Evolutionary conservation across 2,888 invertebrate species (phyloP).

Genomic region (Tenthredo amoena): DNA sequence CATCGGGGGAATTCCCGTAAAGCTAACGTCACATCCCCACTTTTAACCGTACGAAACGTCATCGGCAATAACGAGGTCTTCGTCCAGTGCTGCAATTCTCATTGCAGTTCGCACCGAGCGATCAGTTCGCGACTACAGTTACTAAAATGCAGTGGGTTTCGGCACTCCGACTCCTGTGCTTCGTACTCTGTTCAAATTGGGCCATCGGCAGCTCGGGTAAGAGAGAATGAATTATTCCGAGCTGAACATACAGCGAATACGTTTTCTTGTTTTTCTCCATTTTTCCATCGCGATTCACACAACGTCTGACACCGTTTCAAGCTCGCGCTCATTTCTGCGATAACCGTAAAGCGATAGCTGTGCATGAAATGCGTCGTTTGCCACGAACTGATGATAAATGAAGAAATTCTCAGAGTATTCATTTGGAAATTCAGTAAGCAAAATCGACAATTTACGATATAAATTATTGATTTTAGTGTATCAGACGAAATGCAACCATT

Average conservation of each 20-base stretch:
- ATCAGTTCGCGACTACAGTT: not conserved
- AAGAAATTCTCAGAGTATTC: not conserved
- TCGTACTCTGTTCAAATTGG: not conserved
- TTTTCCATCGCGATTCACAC: not conserved
- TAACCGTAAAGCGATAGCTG: not conserved
- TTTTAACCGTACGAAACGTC: not conserved
- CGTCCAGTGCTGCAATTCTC: not conserved
- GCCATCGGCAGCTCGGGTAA: not conserved
- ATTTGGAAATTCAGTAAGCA: not conserved
- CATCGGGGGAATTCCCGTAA: not conserved
- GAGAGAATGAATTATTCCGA: not conserved
- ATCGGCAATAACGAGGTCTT: conserved; percentile 6
- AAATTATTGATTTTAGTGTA: conserved; percentile 16
- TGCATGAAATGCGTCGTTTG: not conserved
- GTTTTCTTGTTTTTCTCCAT: not conserved
- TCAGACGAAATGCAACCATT: conserved; percentile 7
- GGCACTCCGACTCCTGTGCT: not conserved
- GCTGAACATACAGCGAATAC: no score
- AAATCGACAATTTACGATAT: not conserved
- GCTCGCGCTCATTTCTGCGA: not conserved
- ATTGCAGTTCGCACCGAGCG: not conserved
- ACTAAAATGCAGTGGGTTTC: not conserved
- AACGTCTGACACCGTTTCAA: not conserved
- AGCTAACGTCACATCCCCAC: not conserved
- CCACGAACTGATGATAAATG: not conserved